Base-by-base conservation (phyloP, 2,888 invertebrate genomes). In the Calameuta filiformis region DNA sequence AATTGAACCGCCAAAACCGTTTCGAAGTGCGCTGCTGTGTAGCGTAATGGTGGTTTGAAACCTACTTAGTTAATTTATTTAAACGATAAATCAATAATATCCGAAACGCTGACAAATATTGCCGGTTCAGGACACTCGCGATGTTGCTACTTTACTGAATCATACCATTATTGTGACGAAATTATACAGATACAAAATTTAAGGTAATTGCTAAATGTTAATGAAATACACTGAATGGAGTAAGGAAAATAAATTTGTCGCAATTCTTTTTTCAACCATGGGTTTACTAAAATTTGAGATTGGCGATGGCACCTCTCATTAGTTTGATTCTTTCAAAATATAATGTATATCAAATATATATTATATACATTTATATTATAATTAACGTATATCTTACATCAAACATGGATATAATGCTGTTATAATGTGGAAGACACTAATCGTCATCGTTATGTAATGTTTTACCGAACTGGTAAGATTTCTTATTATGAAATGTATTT, bases 1-100 rank as follows among this genome's bases (percentile, higher is more conserved):
- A 79, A 83, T 79, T 79, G 35, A 33, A 73, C 56, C 34, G 40
- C 34, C 73, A 75, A 71, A 75, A 76, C 80, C 79, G 78, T 79
- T 82, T 75, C 37, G 80, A 79, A 75, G 81, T 80, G 83, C 85
- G 89, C 89, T 89, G 88, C 89, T 89, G 84, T 89, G 88, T 89
- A 88, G 88, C 87, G 88, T 78, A 81, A 83, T 83, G 86, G 83
- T 85, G 85, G 83, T 80, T 80, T 79, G 83, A 84, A 82, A 85
- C 40, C 86, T 86, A 84, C 83, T 85, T 90, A 91, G 89, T 82
- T 90, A 90, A 91, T 90, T 91, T 90, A 91, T 91, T 90, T 88
- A 89, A 89, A 81, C 73, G 68, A 78, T 83, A 82, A 85, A 82
- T 78, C 73, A 81, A 79, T 76, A 77, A 79, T 56, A 80, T 75